These are phyloP conservation scores for Solenodon paradoxus DNA, from an alignment of 2,113 vertebrate species.

Conservation along the genomic window DNA sequence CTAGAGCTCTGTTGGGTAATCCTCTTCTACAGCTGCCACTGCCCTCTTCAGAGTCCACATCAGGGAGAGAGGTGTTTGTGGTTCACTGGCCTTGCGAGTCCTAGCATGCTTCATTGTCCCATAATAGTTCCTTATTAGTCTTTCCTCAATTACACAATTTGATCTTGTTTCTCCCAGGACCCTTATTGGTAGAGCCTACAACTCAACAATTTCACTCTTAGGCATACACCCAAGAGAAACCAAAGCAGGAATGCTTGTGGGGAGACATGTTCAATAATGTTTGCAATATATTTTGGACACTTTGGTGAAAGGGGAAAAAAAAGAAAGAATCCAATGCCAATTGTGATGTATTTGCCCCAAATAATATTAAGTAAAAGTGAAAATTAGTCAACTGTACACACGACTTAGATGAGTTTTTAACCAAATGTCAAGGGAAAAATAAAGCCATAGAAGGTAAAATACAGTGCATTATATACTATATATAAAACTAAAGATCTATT, in stretches of 20 bases:
- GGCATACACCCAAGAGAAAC: background rate
- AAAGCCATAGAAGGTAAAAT: background rate
- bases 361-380: background rate
- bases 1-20: background rate
- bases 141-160: slow-evolving; percentile 18
- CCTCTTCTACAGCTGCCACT: background rate
- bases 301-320: background rate
- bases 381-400: background rate
- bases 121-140: background rate
- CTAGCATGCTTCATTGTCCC: background rate
- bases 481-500: slow-evolving; percentile 5
- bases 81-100: background rate
- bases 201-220: slow-evolving; percentile 8
- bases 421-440: background rate
- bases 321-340: background rate
- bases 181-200: background rate
- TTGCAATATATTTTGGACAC: background rate
- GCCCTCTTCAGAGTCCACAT: background rate
- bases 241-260: background rate
- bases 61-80: background rate
- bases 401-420: background rate
- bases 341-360: background rate
- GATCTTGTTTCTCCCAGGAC: background rate
- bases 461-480: background rate
- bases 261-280: background rate